phyloP scores from a whole-genome alignment of 2,888 invertebrate genomes.

The Taphrorychus bicolor region DNA sequence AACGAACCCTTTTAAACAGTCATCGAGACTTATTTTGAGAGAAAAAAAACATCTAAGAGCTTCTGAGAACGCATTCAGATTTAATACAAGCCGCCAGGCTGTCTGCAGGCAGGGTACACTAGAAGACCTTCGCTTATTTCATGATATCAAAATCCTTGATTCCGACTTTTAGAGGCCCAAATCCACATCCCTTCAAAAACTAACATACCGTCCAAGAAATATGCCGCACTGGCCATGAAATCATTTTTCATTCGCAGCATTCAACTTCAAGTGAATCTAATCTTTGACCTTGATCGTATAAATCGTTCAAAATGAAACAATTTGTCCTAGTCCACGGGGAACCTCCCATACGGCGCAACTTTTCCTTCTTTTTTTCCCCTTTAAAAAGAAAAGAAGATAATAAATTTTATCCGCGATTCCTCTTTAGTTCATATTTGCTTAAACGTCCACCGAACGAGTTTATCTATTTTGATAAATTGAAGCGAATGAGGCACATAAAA shows the following conservation, averaged over 20 bases:
- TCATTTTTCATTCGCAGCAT: slow-evolving; percentile 13
- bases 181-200: neutral
- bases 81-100: too few species aligned
- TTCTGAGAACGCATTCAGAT: too few species aligned
- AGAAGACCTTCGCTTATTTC: too few species aligned
- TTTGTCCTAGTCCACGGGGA: slow-evolving; percentile 27
- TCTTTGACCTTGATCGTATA: slow-evolving; percentile 31
- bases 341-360: slow-evolving; percentile 8
- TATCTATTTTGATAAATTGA: neutral
- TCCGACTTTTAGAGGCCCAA: neutral
- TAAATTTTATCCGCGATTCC: slow-evolving; percentile 30
- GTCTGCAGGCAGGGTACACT: too few species aligned
- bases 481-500: neutral
- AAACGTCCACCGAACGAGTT: slow-evolving; percentile 7
- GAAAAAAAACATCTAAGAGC: too few species aligned
- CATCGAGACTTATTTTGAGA: too few species aligned
- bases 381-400: slow-evolving; percentile 13
- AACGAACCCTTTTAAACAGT: neutral
- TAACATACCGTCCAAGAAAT: neutral
- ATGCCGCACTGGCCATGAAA: neutral
- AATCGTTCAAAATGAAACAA: slow-evolving; percentile 36
- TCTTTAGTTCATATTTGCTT: slow-evolving; percentile 26
- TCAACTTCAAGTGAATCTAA: slow-evolving; percentile 24
- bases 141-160: neutral
- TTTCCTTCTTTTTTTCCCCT: slow-evolving; percentile 19